Evolutionary conservation across 2,113 vertebrate genomes (phyloP).

Genomic region (Columba livia): DNA sequence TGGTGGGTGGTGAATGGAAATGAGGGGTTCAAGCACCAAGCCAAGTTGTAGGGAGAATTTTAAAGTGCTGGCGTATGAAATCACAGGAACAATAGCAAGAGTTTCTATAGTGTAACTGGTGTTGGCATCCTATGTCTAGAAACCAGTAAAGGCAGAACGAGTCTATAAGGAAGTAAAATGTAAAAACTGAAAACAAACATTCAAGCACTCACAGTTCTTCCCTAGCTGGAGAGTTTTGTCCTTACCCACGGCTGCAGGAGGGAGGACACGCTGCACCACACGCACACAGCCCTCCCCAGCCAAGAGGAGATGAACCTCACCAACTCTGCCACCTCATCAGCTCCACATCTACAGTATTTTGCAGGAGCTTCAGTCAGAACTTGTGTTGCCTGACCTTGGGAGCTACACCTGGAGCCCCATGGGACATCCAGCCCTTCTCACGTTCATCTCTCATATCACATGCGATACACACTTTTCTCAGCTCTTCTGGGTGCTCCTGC

Average conservation of each 20-base stretch:
- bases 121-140: background rate
- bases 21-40: background rate
- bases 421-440: background rate
- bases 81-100: background rate
- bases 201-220: background rate
- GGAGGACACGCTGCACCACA: background rate
- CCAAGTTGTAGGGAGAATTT: background rate
- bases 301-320: accelerated
- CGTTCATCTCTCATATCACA: background rate
- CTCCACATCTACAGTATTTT: background rate
- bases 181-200: background rate
- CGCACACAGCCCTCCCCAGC: background rate
- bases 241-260: background rate
- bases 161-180: constrained; percentile 41
- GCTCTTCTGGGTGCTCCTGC: background rate
- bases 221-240: background rate
- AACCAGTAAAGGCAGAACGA: background rate
- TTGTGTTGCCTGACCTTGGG: constrained; percentile 11
- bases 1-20: background rate
- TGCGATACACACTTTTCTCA: background rate
- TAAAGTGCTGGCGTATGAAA: background rate
- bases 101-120: background rate
- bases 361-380: background rate
- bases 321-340: background rate
- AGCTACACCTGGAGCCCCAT: background rate